Percentiles rank a stretch among this genome's conserved stretches.
Evolutionary conservation across 1,140 invertebrate species (phyloP).

Genomic region (Drosophila biarmipes): DNA sequence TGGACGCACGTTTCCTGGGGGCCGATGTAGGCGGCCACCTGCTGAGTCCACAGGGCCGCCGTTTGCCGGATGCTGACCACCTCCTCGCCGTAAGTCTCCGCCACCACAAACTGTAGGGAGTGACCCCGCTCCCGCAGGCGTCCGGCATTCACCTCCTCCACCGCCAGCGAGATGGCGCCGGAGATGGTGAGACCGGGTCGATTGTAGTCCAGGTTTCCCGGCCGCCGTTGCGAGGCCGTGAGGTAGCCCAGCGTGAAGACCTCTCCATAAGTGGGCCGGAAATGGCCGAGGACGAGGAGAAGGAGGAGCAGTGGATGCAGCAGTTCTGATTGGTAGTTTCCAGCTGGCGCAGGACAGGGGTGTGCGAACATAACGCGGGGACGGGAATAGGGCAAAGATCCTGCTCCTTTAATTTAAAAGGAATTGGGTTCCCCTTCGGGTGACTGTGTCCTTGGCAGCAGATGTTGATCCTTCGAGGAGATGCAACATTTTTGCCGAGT

Average conservation of each 20-base stretch:
- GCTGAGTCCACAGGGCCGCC: constrained; percentile 93
- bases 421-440: constrained; percentile 13
- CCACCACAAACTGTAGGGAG: constrained; percentile 91
- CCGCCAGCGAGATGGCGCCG: constrained; percentile 93
- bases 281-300: constrained; percentile 4
- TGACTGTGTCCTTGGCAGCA: constrained; percentile 42
- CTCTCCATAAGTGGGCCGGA: constrained; percentile 54
- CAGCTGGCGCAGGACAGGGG: constrained; percentile 28
- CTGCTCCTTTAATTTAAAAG: constrained; percentile 53
- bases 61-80: constrained; percentile 93
- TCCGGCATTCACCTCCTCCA: constrained; percentile 89
- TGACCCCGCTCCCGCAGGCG: constrained; percentile 88
- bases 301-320: constrained; percentile 13
- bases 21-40: constrained; percentile 95
- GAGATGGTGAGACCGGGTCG: constrained; percentile 88
- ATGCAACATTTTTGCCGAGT: constrained; percentile 72
- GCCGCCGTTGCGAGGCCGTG: constrained; percentile 90
- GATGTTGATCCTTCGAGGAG: constrained; percentile 28
- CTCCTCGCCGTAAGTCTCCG: constrained; percentile 97
- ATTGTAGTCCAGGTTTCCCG: constrained; percentile 91
- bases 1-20: constrained; percentile 98
- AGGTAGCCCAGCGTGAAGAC: constrained; percentile 88
- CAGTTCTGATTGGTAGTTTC: constrained; percentile 30
- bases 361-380: constrained; percentile 29
- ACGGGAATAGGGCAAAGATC: not conserved